phyloP scores from a whole-genome alignment of 1,140 invertebrate species.

The Asbolus verrucosus region DNA sequence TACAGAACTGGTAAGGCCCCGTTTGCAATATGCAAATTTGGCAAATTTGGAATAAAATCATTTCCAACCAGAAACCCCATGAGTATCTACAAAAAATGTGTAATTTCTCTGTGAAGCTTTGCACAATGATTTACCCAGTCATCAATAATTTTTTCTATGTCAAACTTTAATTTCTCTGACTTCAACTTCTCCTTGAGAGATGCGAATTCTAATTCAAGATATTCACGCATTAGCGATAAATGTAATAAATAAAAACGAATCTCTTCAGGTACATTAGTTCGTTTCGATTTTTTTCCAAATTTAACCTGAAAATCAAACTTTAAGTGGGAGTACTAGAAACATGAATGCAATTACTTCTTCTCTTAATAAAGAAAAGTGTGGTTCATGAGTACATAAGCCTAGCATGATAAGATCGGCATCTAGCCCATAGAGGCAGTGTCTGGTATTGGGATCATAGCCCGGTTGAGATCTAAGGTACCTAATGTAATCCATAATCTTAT shows the following conservation, averaged over 20 bases:
- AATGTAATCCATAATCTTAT: conserved; percentile 99
- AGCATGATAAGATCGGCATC: conserved; percentile 98
- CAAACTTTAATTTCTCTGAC: conserved; percentile 73
- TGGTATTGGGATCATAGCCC: conserved; percentile 87
- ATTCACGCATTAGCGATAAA: conserved; percentile 91
- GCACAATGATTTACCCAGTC: conserved; percentile 71
- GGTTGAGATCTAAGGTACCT: conserved; percentile 85
- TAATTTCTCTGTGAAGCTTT: neutral
- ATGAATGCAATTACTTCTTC: conserved; percentile 79
- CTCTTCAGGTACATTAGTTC: conserved; percentile 80
- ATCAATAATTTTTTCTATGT: conserved; percentile 85
- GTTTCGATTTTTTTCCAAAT: conserved; percentile 75
- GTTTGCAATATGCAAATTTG: conserved; percentile 92
- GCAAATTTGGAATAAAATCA: conserved; percentile 96
- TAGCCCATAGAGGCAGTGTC: conserved; percentile 95
- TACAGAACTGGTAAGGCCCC: conserved; percentile 90
- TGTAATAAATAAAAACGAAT: conserved; percentile 95
- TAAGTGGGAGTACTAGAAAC: too few species aligned
- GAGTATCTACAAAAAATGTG: conserved; percentile 74
- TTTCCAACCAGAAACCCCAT: conserved; percentile 98
- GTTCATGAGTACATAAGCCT: conserved; percentile 92
- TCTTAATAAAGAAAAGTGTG: conserved; percentile 91
- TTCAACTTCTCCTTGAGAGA: conserved; percentile 75
- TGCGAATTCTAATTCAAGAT: conserved; percentile 92
- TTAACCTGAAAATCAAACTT: conserved; percentile 69